Percentiles rank a stretch among this genome's conserved stretches.
phyloP scores from a whole-genome alignment of 2,797 vertebrate genomes.

The Rhinoraja longicauda region DNA sequence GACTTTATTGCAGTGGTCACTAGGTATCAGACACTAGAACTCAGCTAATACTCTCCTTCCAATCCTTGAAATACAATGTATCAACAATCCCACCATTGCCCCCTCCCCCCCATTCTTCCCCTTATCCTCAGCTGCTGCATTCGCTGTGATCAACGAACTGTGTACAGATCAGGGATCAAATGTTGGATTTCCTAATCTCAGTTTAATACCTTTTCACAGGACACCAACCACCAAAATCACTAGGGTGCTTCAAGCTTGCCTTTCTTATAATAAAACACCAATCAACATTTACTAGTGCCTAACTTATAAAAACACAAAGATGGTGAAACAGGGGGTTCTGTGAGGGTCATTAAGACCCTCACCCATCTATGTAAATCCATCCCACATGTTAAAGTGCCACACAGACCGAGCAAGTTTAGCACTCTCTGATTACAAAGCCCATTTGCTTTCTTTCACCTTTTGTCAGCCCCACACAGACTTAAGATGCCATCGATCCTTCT shows the following conservation, averaged over 20 bases:
- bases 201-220: not conserved
- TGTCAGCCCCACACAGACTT: constrained; percentile 10
- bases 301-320: not conserved
- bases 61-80: not conserved
- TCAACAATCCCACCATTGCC: not conserved
- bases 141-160: not conserved
- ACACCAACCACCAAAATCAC: not conserved
- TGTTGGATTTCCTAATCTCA: not conserved
- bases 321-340: not conserved
- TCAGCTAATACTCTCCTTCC: not conserved
- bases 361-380: not conserved
- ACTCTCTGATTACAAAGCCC: not conserved
- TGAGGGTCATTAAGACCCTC: not conserved
- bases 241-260: not conserved
- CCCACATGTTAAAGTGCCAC: not conserved
- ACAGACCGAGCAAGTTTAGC: not conserved
- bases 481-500: constrained; percentile 18
- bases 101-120: not conserved
- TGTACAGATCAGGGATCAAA: not conserved
- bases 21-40: not conserved
- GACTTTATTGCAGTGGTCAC: not conserved
- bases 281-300: not conserved
- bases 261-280: not conserved
- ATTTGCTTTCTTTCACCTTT: constrained; percentile 34
- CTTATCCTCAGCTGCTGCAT: not conserved